phyloP scores from a whole-genome alignment of 2,797 vertebrate genomes.

The Dendrocincla tyrannina region DNA sequence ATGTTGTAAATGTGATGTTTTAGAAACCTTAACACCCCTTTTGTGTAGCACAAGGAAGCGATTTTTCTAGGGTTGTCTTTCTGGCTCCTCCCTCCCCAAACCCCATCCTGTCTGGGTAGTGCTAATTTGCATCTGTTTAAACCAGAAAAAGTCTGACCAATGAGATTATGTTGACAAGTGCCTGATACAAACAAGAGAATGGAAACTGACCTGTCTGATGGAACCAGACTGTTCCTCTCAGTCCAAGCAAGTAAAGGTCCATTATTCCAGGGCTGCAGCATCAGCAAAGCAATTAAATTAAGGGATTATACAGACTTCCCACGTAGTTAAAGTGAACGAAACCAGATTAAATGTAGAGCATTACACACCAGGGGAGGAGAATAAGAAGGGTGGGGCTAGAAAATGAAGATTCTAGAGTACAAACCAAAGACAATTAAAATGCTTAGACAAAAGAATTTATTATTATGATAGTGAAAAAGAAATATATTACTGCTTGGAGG shows the following conservation, averaged over 20 bases:
- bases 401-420: not conserved
- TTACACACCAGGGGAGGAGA: not conserved
- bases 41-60: not conserved
- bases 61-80: not conserved
- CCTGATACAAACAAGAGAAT: not conserved
- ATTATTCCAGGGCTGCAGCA: slow-evolving; percentile 16
- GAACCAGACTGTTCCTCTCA: not conserved
- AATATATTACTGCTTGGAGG: not conserved
- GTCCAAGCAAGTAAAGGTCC: not conserved
- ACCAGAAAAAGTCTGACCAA: not conserved
- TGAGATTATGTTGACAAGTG: not conserved
- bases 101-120: no score
- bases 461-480: not conserved
- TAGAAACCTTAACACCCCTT: not conserved
- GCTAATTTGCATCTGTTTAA: not conserved
- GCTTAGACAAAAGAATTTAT: not conserved
- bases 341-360: slow-evolving; percentile 19
- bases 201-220: not conserved
- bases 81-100: not conserved
- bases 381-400: not conserved
- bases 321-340: slow-evolving; percentile 4
- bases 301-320: not conserved
- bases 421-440: not conserved
- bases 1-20: not conserved
- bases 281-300: slow-evolving; percentile 39